Conservation (phyloP, 1,140 invertebrate species). For the Amyelois transitella region DNA sequence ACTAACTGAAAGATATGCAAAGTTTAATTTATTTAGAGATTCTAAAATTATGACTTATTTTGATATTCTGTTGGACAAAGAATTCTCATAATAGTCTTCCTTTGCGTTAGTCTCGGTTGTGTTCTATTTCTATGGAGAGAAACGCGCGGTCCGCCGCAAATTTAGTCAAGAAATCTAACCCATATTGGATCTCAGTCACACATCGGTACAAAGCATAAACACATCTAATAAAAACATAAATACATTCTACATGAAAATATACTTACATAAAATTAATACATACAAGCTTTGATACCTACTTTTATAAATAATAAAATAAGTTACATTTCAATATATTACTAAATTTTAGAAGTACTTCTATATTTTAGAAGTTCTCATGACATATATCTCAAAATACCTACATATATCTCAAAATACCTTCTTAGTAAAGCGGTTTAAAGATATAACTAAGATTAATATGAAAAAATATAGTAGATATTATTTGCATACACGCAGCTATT, state of each 20-base stretch:
- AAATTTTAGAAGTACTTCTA: background rate
- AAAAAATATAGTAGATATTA: background rate
- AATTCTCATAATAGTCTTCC: background rate
- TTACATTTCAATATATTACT: background rate
- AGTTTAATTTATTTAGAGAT: background rate
- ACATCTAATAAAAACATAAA: too few species aligned
- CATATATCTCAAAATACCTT: too few species aligned
- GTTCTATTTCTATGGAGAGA: too few species aligned
- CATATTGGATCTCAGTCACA: too few species aligned
- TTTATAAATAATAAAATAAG: constrained; percentile 15
- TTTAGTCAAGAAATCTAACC: too few species aligned
- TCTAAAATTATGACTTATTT: background rate
- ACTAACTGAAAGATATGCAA: background rate
- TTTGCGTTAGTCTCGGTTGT: too few species aligned
- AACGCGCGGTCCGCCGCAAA: too few species aligned
- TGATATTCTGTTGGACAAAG: background rate
- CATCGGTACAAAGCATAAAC: too few species aligned
- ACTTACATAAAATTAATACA: background rate
- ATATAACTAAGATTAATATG: constrained; percentile 1
- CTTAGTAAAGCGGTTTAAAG: background rate
- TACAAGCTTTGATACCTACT: background rate
- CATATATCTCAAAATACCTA: too few species aligned
- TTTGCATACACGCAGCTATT: background rate
- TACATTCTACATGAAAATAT: background rate
- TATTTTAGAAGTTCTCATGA: too few species aligned